A percentile compares a stretch with the other conserved stretches of the same genome.
Evolutionary conservation across 2,113 vertebrate genomes (phyloP).

Genomic region (Brachyistius frenatus): DNA sequence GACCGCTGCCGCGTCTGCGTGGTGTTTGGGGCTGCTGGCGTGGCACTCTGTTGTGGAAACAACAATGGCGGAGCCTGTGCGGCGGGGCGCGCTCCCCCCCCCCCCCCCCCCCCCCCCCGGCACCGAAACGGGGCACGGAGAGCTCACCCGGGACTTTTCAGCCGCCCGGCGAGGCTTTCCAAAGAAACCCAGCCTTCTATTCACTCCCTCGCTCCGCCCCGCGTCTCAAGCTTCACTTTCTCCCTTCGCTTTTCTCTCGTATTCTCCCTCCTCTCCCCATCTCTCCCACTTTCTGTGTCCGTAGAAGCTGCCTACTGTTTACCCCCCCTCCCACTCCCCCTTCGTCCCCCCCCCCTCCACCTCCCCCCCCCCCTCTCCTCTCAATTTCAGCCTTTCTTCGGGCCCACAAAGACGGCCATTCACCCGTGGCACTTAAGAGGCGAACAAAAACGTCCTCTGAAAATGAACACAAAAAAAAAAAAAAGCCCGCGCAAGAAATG

Average conservation of each 20-base stretch:
- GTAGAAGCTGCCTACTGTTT: conserved; percentile 18
- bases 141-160: conserved; percentile 63
- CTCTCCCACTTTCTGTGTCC: conserved; percentile 29
- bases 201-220: conserved; percentile 18
- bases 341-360: conserved; percentile 27
- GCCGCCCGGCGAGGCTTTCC: conserved; percentile 32
- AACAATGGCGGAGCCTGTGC: conserved; percentile 78
- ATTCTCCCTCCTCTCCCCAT: neutral
- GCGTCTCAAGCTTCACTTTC: conserved; percentile 33
- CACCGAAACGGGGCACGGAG: conserved; percentile 63
- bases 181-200: conserved; percentile 28
- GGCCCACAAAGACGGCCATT: conserved; percentile 75
- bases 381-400: conserved; percentile 68
- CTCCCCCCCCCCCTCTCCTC: conserved; percentile 48
- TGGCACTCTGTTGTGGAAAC: conserved; percentile 70
- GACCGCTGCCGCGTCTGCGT: conserved; percentile 29
- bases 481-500: conserved; percentile 57
- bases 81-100: conserved; percentile 49
- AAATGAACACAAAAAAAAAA: conserved; percentile 25
- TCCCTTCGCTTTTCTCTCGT: conserved; percentile 11
- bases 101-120: conserved; percentile 49
- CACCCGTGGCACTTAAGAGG: conserved; percentile 47
- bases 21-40: conserved; percentile 49
- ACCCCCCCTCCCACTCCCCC: conserved; percentile 39
- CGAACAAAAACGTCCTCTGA: conserved; percentile 65